Percentiles rank a stretch among this genome's conserved stretches.
These are phyloP conservation scores for Drosophila borborema DNA, from an alignment of 2,888 invertebrate genomes.

Conservation along the genomic window DNA sequence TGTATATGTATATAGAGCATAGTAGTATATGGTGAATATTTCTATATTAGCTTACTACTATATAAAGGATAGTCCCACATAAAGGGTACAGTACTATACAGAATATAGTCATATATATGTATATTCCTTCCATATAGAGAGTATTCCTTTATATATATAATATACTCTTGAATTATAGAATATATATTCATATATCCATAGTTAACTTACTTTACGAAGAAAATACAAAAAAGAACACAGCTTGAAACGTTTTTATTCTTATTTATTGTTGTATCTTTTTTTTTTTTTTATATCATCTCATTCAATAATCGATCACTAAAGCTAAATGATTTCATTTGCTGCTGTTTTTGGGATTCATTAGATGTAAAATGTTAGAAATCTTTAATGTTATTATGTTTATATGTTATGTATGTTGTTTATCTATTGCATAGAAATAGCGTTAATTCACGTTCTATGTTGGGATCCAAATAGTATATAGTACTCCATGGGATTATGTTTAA, in stretches of 20 bases:
- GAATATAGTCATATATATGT: not conserved
- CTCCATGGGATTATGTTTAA: conserved; percentile 53
- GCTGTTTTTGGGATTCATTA: conserved; percentile 19
- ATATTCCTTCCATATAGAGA: not conserved
- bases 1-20: not conserved
- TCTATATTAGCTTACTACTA: not conserved
- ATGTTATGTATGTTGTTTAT: conserved; percentile 38
- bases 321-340: conserved; percentile 54
- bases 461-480: conserved; percentile 19
- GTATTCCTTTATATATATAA: not conserved
- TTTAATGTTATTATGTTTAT: not conserved
- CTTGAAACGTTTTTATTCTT: conserved; percentile 38
- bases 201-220: not conserved
- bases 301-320: conserved; percentile 59
- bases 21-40: not conserved
- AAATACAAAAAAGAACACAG: not conserved
- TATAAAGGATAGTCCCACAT: not conserved
- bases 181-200: not conserved
- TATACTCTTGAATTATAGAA: not conserved
- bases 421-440: conserved; percentile 62
- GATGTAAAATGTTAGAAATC: conserved; percentile 11
- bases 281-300: conserved; percentile 54
- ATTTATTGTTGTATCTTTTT: conserved; percentile 48
- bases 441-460: conserved; percentile 40
- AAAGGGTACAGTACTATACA: not conserved